Conservation (phyloP, 2,888 invertebrate species). For the Gymnoscelis rufifasciata region DNA sequence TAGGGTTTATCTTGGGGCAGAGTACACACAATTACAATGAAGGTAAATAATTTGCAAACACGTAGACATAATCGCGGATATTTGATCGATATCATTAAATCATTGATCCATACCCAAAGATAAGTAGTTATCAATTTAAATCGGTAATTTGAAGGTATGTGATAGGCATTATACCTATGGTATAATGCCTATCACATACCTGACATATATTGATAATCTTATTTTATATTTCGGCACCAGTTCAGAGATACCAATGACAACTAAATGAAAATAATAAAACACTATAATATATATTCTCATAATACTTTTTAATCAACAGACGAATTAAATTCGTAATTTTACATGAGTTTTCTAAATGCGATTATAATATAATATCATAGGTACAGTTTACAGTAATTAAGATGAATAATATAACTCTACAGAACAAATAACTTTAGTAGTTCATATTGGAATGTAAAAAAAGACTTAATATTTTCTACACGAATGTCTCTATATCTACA, state of each 20-base stretch:
- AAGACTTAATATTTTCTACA: neutral
- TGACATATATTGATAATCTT: too few species aligned
- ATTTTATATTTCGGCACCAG: too few species aligned
- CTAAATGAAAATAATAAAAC: constrained; percentile 19
- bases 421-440: neutral
- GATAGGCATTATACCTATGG: too few species aligned
- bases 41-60: too few species aligned
- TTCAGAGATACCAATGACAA: too few species aligned
- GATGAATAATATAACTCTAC: too few species aligned
- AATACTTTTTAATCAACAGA: constrained; percentile 64
- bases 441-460: constrained; percentile 6
- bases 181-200: too few species aligned
- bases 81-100: neutral
- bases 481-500: neutral
- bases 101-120: neutral
- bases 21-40: too few species aligned
- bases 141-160: too few species aligned
- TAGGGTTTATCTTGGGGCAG: too few species aligned
- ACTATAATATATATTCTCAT: constrained; percentile 38
- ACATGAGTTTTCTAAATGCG: constrained; percentile 24
- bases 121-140: neutral
- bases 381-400: neutral
- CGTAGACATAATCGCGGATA: neutral
- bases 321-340: constrained; percentile 61
- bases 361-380: constrained; percentile 5